Base-by-base conservation (phyloP, 2,113 vertebrate species). In the Dicerorhinus sumatrensis region DNA sequence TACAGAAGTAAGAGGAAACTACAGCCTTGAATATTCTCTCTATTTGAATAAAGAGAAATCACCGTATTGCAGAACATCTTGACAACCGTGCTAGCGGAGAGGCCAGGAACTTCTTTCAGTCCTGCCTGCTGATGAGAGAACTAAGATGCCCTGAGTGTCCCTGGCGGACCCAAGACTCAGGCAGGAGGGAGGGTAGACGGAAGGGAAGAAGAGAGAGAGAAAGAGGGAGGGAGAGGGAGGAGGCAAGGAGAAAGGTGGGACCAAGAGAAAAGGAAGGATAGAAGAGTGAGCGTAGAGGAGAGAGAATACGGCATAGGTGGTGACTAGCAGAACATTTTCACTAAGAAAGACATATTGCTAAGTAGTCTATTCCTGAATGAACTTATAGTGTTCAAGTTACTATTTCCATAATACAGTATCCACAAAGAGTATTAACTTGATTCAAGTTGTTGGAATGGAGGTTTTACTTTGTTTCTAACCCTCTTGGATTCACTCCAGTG, bases 1-100 rank as follows among this genome's bases (percentile, higher is more conserved):
- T 91, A 25, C 3, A 91, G 73, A 6, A 79, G 54, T 62, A 95
- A n/a, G 21, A 90, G 29, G 46, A 94, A 70, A 79, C 27, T 67
- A 31, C 9, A 42, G 9, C 10, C 42, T 65, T 76, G 46, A 67
- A 27, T 46, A 75, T 21, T 73, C 54, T 63, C 8, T 85, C 54
- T 46, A 14, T 87, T 86, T 86, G 42, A 92, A 82, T 76, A 82
- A 92, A 70, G 87, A 92, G 14, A 81, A 96, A 81, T 36, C 31
- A 20, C 11, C 23, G 18, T 20, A 36, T 12, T 81, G 48, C 76
- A 86, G 69, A 97, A 31, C 5, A 51, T 31, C 56, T 73, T 73
- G 72, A 94, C 63, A 67, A 11, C 14, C 36, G 18, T 27, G 6
- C n/a, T 33, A 10, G 10, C 14, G 23, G 46, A 56, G 63, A 36